phyloP scores from a whole-genome alignment of 2,113 vertebrate genomes.

The Etia nguti region DNA sequence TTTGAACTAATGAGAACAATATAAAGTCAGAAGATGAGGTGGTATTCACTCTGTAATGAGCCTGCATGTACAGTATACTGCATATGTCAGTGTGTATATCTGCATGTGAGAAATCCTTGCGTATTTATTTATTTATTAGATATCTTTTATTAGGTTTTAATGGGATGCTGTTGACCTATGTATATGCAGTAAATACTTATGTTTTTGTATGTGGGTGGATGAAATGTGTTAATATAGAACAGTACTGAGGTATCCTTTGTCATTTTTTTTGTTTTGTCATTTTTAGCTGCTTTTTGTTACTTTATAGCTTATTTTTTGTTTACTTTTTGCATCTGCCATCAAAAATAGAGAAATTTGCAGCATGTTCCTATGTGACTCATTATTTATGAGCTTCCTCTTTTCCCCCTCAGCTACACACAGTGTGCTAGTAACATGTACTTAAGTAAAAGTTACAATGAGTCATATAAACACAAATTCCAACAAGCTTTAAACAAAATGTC shows the following conservation, averaged over 20 bases:
- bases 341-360: neutral
- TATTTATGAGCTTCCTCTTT: neutral
- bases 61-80: neutral
- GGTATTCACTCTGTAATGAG: slow-evolving; percentile 33
- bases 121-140: neutral
- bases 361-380: neutral
- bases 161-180: neutral
- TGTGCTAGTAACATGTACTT: neutral
- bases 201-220: neutral
- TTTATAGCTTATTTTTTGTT: neutral
- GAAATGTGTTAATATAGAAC: neutral
- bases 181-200: neutral
- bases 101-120: neutral
- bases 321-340: neutral
- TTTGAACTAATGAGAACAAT: slow-evolving; percentile 57
- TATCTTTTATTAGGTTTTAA: neutral
- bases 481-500: neutral
- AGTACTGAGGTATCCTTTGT: neutral
- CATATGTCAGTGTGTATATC: neutral
- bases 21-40: slow-evolving; percentile 43
- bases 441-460: neutral
- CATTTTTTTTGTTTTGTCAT: neutral
- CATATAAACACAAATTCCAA: neutral
- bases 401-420: neutral
- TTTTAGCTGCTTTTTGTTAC: neutral